Base-by-base conservation (phyloP, 2,797 vertebrate genomes). In the Poecilia gillii region DNA sequence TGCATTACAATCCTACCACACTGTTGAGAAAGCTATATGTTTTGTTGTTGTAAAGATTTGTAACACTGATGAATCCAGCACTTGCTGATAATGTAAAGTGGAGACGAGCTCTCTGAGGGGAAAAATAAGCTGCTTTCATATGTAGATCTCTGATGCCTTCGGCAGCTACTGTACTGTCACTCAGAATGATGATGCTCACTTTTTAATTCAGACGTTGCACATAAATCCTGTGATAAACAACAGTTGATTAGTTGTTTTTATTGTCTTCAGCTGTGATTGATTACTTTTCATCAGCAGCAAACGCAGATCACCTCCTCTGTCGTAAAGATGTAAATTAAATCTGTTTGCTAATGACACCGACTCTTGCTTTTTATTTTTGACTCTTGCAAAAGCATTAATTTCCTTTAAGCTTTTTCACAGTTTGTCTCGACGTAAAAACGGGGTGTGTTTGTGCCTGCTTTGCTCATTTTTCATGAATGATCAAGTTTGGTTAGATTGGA, bases 151-250 rank as follows among this genome's bases (percentile, higher is more conserved):
- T 41, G 79, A 94, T 90, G 91, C 92, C 89, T 93, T 92, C n/a
- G 90, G 93, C 95, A 95, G 95, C 94, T 95, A 92, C 86, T 88
- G 73, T 87, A 90, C 91, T 90, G 86, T 93, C 92, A 90, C 88
- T 90, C 87, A 87, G 87, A 91, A 86, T 81, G 90, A 92, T 91
- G 79, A 91, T 89, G 70, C 64, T 85, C 90, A 82, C 89, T 94
- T 92, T 93, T 93, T 80, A 92, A 92, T 81, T 85, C 77, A 90
- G 89, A 88, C 80, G 47, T 88, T 94, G 92, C 93, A 94, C 92
- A 95, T 93, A 91, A 95, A 95, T 93, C 87, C 91, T 88, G 81
- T 89, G 91, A 92, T 94, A 93, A 91, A 94, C 91, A 91, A 90
- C 89, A 80, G 73, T 64, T 28, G 36, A 78, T 88, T 83, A 57